Percentiles rank a stretch among this genome's conserved stretches.
phyloP scores from a whole-genome alignment of 2,888 invertebrate genomes.

The Trypoxylon attenuatum region DNA sequence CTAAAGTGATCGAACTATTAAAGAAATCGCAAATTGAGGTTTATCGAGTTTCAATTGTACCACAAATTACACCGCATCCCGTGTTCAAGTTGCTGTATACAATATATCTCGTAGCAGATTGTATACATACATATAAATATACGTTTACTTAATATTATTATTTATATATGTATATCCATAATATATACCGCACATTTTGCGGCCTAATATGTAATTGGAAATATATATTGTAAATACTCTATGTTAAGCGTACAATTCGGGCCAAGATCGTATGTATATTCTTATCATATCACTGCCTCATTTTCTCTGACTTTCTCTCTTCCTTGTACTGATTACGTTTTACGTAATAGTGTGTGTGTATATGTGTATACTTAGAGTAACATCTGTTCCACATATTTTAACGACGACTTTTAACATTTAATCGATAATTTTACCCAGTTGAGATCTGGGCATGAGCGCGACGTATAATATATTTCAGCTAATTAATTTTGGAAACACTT shows the following conservation, averaged over 20 bases:
- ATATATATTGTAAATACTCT: conserved; percentile 62
- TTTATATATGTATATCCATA: conserved; percentile 43
- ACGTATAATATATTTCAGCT: conserved; percentile 4
- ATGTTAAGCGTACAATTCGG: conserved; percentile 64
- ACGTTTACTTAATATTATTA: too few species aligned
- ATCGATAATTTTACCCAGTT: conserved; percentile 14
- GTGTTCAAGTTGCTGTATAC: too few species aligned
- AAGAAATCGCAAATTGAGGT: too few species aligned
- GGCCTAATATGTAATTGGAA: conserved; percentile 46
- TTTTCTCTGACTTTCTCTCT: conserved; percentile 14
- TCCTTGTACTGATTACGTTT: too few species aligned
- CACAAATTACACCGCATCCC: too few species aligned
- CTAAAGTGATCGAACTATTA: too few species aligned
- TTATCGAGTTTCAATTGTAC: too few species aligned
- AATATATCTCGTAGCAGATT: too few species aligned
- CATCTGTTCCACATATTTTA: conserved; percentile 34
- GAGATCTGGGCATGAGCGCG: conserved; percentile 13
- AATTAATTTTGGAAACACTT: conserved; percentile 9
- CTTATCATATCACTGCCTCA: conserved; percentile 38
- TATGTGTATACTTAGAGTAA: conserved; percentile 29
- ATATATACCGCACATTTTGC: conserved; percentile 8
- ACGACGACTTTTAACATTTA: conserved; percentile 46
- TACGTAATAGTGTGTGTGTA: conserved; percentile 27
- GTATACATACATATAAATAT: too few species aligned
- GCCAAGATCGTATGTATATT: conserved; percentile 51